Percentiles rank a stretch among this genome's conserved stretches.
These are phyloP conservation scores for Rapana venosa DNA, from an alignment of 2,888 invertebrate species.

Conservation along the genomic window DNA sequence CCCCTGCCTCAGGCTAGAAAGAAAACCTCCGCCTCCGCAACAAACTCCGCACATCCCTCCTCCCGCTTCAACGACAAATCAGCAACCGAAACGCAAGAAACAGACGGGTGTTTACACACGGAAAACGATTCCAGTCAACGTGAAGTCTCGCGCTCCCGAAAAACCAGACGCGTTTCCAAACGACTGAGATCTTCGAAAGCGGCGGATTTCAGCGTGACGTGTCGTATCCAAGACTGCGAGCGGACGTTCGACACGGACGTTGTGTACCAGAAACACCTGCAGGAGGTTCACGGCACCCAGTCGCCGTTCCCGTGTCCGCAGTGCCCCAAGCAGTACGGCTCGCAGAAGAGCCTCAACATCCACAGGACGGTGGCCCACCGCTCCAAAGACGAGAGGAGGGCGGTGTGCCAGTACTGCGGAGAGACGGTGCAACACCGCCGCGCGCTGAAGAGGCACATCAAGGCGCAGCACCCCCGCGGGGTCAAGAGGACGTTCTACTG, in stretches of 20 bases:
- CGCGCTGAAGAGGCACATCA: constrained; percentile 32
- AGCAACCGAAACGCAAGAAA: too few relatives aligned
- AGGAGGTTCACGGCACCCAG: not conserved
- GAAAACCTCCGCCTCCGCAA: not conserved
- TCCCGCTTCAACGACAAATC: too few relatives aligned
- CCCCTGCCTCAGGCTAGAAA: not conserved
- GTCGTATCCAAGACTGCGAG: not conserved
- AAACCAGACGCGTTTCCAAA: not conserved
- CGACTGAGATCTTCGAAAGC: not conserved
- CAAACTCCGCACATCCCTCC: not conserved
- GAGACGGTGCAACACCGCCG: not conserved
- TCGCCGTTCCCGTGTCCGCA: not conserved
- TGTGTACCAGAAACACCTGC: not conserved
- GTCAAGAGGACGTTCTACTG: constrained; percentile 16
- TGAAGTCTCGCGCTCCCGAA: too few relatives aligned
- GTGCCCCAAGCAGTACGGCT: not conserved
- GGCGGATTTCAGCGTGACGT: not conserved
- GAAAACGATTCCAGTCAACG: too few relatives aligned
- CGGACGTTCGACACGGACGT: not conserved
- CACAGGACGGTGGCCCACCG: not conserved
- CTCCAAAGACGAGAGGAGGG: constrained; percentile 7
- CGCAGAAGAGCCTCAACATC: constrained; percentile 21
- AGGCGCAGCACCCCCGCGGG: constrained; percentile 16
- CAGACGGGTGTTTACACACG: too few relatives aligned
- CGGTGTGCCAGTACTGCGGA: constrained; percentile 17